A percentile compares a stretch with the other conserved stretches of the same genome.
phyloP scores from a whole-genome alignment of 2,888 invertebrate species.

The Tetragonula carbonaria region DNA sequence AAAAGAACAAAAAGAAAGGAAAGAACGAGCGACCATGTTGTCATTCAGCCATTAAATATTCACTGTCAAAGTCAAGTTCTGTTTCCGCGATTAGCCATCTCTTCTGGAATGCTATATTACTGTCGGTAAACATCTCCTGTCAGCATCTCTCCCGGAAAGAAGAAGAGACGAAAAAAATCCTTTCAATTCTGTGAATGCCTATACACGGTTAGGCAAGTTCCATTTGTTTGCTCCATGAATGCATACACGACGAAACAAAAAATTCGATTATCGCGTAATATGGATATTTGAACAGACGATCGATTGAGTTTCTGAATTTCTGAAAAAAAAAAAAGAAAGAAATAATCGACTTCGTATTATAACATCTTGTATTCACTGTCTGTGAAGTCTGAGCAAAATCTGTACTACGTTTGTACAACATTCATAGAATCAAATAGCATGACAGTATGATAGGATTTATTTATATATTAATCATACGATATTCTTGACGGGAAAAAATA shows the following conservation, averaged over 20 bases:
- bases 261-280: neutral
- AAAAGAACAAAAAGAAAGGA: neutral
- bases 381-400: neutral
- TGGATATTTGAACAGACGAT: neutral
- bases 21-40: neutral
- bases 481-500: neutral
- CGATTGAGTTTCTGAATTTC: neutral
- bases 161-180: neutral
- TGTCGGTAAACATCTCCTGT: neutral
- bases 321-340: neutral
- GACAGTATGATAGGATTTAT: too few relatives aligned
- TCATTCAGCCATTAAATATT: neutral
- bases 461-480: neutral
- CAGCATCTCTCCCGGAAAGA: neutral
- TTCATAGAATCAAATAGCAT: too few relatives aligned
- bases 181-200: neutral
- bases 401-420: neutral
- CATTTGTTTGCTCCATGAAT: neutral
- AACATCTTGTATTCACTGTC: too few relatives aligned
- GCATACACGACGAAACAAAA: neutral
- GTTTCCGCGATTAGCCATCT: neutral
- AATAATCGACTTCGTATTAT: too few relatives aligned
- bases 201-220: neutral
- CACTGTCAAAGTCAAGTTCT: neutral
- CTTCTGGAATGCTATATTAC: neutral